Evolutionary conservation across 2,113 vertebrate genomes (phyloP), one percentile per base, ranked within the genome.

Genomic region (Toxostoma redivivum): DNA sequence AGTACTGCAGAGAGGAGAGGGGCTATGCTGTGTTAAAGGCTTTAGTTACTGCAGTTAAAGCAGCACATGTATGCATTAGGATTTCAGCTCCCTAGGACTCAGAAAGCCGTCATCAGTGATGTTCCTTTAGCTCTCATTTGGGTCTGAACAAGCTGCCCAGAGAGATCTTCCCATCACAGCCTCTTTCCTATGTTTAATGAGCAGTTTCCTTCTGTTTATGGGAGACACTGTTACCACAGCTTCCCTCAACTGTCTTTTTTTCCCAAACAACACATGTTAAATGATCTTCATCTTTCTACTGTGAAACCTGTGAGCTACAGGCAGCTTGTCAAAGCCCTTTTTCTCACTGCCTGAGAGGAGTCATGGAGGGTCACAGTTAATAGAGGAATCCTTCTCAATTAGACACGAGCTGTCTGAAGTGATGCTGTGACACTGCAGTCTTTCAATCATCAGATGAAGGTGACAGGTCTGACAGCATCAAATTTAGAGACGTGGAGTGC

Each of bases 301-400:
- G 50, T 8, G 44, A 90, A 89, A 62, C 62, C 81, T 57, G 69
- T 19, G 51, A 92, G 37, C 42, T 88, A 35, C 72, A 74, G 77
- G 48, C 91, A 94, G 66, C 78, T 77, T 66, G 58, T 90, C 88
- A 94, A 81, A 95, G 47, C 25, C 48, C 61, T 50, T 95, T 81
- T 56, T 69, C 65, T 90, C 0, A 1, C 35, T 50, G 56, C 61
- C 66, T 73, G 79, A 66, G 72, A 80, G 57, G 86, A 77, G 70
- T 35, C 6, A 11, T 23, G 47, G 45, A 87, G 50, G 91, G 67
- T 92, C 81, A 56, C 37, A 81, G 72, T 38, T 85, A 89, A 87
- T 7, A 85, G 69, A 93, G 62, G 70, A 79, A 93, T 94, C 72
- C 60, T 92, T 62, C 90, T 96, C 80, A 62, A 65, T 96, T 90